phyloP scores from a whole-genome alignment of 2,888 invertebrate species.

The Criorhina ranunculi region DNA sequence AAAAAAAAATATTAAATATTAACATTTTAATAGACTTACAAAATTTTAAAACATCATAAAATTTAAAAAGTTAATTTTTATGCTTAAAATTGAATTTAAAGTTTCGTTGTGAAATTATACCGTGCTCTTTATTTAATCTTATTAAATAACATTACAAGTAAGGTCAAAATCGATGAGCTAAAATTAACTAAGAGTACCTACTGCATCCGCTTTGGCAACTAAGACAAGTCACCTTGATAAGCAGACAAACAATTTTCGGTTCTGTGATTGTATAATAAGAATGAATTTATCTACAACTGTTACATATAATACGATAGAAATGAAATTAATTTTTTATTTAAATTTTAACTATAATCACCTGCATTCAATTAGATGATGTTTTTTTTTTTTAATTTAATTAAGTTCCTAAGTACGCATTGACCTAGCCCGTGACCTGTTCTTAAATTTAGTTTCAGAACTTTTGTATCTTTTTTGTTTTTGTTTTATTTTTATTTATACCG shows the following conservation, averaged over 20 bases:
- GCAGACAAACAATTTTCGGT: conserved; percentile 59
- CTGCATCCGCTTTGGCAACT: conserved; percentile 74
- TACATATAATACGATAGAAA: conserved; percentile 26
- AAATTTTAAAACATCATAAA: not conserved
- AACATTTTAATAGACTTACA: not conserved
- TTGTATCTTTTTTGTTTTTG: not conserved
- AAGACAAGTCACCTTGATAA: conserved; percentile 73
- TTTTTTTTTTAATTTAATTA: conserved; percentile 36
- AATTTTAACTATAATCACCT: conserved; percentile 10
- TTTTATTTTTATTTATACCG: conserved; percentile 20
- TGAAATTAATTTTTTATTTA: not conserved
- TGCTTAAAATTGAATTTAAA: not conserved
- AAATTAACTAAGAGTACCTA: conserved; percentile 48
- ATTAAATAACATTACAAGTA: conserved; percentile 64
- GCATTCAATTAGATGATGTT: conserved; percentile 33
- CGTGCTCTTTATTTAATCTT: conserved; percentile 21
- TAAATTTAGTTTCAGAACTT: conserved; percentile 27
- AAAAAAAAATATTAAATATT: not conserved
- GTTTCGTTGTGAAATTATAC: conserved; percentile 24
- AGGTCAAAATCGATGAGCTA: conserved; percentile 57
- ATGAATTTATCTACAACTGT: conserved; percentile 12
- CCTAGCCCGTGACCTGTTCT: conserved; percentile 48
- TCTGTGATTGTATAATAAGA: conserved; percentile 48
- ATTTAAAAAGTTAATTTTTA: not conserved
- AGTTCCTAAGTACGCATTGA: conserved; percentile 36